A percentile compares a stretch with the other conserved stretches of the same genome.
Conservation (phyloP, 2,888 invertebrate genomes). For the Thymelicus lineola region DNA sequence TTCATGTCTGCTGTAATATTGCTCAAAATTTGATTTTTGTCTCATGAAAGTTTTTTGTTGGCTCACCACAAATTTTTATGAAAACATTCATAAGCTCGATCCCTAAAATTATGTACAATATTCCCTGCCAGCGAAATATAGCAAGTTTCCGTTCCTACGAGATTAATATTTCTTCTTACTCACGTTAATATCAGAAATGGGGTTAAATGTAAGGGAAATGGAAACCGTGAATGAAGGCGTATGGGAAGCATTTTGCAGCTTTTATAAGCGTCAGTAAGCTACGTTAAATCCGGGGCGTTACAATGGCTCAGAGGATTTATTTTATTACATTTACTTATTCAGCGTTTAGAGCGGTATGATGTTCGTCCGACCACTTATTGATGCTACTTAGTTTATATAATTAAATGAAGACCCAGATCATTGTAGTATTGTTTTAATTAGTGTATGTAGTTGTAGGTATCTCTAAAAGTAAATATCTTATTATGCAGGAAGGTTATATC, state of each 20-base stretch:
- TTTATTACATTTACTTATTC: slow-evolving; percentile 77
- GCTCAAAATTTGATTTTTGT: slow-evolving; percentile 37
- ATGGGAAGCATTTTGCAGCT: slow-evolving; percentile 60
- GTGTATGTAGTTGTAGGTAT: not conserved
- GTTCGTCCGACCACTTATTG: slow-evolving; percentile 57
- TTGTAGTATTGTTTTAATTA: not conserved
- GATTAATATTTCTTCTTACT: slow-evolving; percentile 41
- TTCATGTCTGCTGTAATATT: slow-evolving; percentile 52
- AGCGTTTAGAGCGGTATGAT: slow-evolving; percentile 62
- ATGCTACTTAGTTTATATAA: slow-evolving; percentile 70
- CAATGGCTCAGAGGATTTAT: slow-evolving; percentile 71
- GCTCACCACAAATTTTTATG: not conserved
- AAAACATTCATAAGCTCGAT: slow-evolving; percentile 2
- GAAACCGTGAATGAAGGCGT: slow-evolving; percentile 52
- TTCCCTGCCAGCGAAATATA: not conserved
- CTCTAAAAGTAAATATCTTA: too few relatives aligned
- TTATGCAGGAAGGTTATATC: too few relatives aligned
- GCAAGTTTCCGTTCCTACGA: slow-evolving; percentile 1
- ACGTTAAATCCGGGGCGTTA: slow-evolving; percentile 66
- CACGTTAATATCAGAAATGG: slow-evolving; percentile 41
- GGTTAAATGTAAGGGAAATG: slow-evolving; percentile 42
- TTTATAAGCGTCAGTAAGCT: slow-evolving; percentile 69
- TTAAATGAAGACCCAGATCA: slow-evolving; percentile 20
- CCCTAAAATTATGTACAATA: not conserved
- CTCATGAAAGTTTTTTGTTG: slow-evolving; percentile 15